phyloP scores from a whole-genome alignment of 2,888 invertebrate species.

The Camponotus fellah region DNA sequence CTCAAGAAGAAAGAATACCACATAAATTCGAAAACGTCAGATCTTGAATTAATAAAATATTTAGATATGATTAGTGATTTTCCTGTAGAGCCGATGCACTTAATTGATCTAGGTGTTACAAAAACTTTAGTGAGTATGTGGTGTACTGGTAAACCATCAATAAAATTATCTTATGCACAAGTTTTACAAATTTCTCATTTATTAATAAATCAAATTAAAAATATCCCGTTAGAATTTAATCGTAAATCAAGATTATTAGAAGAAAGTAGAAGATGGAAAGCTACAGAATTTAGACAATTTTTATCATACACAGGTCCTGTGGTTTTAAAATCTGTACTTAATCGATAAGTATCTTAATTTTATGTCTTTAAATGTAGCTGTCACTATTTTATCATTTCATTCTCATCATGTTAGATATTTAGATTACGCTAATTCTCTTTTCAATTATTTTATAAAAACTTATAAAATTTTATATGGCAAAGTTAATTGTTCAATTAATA shows the following conservation, averaged over 20 bases:
- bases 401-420: not conserved
- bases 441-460: constrained; percentile 11
- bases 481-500: constrained; percentile 13
- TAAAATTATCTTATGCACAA: constrained; percentile 15
- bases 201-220: constrained; percentile 20
- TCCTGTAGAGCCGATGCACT: constrained; percentile 16
- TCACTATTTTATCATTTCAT: not conserved
- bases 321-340: not conserved
- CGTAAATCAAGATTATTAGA: not conserved
- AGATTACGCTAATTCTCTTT: not conserved
- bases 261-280: constrained; percentile 5
- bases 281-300: constrained; percentile 1
- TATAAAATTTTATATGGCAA: constrained; percentile 1
- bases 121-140: constrained; percentile 4
- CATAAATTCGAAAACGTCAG: constrained; percentile 2
- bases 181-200: constrained; percentile 11
- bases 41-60: not conserved
- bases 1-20: constrained; percentile 13
- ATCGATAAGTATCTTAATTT: not conserved
- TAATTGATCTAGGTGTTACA: constrained; percentile 12
- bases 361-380: not conserved
- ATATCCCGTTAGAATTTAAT: constrained; percentile 16
- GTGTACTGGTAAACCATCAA: constrained; percentile 15
- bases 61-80: not conserved
- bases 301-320: constrained; percentile 2